Conservation (phyloP, 2,113 vertebrate species). For the Carettochelys insculpta region DNA sequence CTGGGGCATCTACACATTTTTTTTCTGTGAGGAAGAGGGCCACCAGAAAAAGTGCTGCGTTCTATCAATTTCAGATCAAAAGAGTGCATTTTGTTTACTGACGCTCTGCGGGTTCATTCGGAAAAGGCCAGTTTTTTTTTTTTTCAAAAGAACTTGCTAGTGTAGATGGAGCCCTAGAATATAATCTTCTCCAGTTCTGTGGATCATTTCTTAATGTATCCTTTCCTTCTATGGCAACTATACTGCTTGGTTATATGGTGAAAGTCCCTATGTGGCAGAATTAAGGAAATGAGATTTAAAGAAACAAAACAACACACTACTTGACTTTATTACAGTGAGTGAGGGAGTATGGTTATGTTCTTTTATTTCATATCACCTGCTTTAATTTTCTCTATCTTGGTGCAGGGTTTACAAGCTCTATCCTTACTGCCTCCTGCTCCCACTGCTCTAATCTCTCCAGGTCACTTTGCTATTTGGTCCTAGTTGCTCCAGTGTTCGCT, state of each 20-base stretch:
- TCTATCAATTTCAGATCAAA: too few species aligned
- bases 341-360: not conserved
- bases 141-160: too few species aligned
- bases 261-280: not conserved
- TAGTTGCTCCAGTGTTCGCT: not conserved
- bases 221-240: not conserved
- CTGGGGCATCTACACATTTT: too few species aligned
- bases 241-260: too few species aligned
- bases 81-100: too few species aligned
- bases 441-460: not conserved
- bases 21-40: too few species aligned
- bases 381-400: not conserved
- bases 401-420: not conserved
- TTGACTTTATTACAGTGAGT: not conserved
- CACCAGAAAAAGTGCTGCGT: too few species aligned
- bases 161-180: too few species aligned
- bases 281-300: not conserved
- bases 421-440: not conserved
- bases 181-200: rapidly evolving
- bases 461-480: not conserved
- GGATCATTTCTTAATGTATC: not conserved
- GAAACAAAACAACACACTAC: not conserved
- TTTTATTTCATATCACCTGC: rapidly evolving
- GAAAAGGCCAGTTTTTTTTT: too few species aligned
- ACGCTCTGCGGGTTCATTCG: too few species aligned